These are phyloP conservation scores for Spodoptera frugiperda DNA, from an alignment of 1,140 invertebrate genomes.

Conservation along the genomic window DNA sequence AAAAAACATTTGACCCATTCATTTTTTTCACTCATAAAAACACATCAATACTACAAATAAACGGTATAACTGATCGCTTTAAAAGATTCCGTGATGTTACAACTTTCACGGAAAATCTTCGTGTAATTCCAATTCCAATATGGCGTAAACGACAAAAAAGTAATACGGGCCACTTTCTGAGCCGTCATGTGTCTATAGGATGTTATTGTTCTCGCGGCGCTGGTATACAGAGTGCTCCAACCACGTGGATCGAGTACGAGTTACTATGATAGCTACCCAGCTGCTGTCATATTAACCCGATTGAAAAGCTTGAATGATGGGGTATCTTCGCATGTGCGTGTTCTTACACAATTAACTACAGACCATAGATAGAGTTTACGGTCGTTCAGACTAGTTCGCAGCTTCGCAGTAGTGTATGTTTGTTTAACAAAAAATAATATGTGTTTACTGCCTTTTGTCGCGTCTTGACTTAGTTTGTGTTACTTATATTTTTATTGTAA, in stretches of 20 bases:
- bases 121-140: conserved; percentile 14
- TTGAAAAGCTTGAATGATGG: conserved; percentile 8
- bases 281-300: conserved; percentile 41
- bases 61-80: conserved; percentile 2
- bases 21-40: background rate
- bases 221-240: background rate
- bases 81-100: conserved; percentile 11
- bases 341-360: conserved; percentile 17
- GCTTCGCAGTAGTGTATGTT: background rate
- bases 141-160: conserved; percentile 11
- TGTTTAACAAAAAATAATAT: background rate
- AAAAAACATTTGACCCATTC: conserved; percentile 15
- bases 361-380: background rate
- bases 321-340: conserved; percentile 21
- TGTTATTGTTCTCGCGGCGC: conserved; percentile 18
- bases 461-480: too few species aligned
- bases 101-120: conserved; percentile 24
- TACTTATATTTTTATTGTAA: too few species aligned
- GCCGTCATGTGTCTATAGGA: conserved; percentile 15
- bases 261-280: background rate
- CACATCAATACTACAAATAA: conserved; percentile 11
- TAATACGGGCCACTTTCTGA: conserved; percentile 20
- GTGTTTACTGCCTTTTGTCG: background rate
- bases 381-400: background rate
- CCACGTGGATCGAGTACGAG: conserved; percentile 21